These are phyloP conservation scores for Antheraea mylitta DNA, from an alignment of 1,140 invertebrate genomes.

Conservation along the genomic window DNA sequence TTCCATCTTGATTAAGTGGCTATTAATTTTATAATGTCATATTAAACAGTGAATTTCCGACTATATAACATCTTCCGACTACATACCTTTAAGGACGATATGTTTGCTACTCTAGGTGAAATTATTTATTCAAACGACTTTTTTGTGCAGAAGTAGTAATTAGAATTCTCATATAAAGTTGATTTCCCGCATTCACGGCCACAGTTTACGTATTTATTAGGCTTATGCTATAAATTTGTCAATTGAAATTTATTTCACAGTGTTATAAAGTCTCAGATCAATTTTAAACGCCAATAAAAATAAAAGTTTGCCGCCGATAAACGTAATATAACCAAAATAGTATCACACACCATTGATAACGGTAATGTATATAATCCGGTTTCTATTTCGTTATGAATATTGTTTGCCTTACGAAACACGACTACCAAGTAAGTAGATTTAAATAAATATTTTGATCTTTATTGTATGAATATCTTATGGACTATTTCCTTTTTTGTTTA, in stretches of 20 bases:
- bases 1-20: too few species aligned
- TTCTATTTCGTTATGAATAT: neutral
- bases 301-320: neutral
- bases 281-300: neutral
- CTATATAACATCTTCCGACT: too few species aligned
- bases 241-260: neutral
- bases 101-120: too few species aligned
- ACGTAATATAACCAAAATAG: neutral
- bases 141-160: too few species aligned
- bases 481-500: constrained; percentile 8
- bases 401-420: neutral
- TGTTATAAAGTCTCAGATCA: neutral
- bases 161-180: too few species aligned
- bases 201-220: too few species aligned
- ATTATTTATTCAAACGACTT: too few species aligned
- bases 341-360: neutral
- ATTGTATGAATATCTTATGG: too few species aligned
- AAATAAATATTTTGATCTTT: neutral
- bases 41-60: too few species aligned
- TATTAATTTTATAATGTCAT: too few species aligned
- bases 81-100: too few species aligned
- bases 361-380: neutral
- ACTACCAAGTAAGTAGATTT: constrained; percentile 1
- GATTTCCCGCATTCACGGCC: too few species aligned
- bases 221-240: neutral